These are phyloP conservation scores for Lepidochitona cinerea DNA, from an alignment of 2,888 invertebrate species.

Conservation along the genomic window DNA sequence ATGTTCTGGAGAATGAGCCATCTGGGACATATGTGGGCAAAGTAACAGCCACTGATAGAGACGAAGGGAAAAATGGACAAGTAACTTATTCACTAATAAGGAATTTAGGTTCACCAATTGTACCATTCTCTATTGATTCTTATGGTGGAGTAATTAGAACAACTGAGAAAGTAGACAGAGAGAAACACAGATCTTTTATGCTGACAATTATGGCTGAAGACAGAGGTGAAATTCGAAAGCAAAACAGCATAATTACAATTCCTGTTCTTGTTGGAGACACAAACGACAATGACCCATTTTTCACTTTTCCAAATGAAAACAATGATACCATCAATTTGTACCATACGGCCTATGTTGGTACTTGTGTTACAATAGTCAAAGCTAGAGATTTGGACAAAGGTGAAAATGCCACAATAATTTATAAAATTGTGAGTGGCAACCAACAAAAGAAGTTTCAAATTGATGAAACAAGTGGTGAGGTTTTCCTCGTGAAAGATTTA, in stretches of 20 bases:
- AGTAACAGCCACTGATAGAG: neutral
- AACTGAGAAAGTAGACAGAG: neutral
- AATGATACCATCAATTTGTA: neutral
- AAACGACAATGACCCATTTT: neutral
- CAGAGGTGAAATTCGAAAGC: neutral
- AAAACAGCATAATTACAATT: neutral
- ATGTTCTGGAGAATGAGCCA: neutral
- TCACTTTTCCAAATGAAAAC: neutral
- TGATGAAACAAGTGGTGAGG: neutral
- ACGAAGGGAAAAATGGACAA: neutral
- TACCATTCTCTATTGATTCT: neutral
- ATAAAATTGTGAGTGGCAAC: neutral
- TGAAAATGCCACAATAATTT: neutral
- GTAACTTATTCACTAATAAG: neutral
- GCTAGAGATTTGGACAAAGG: neutral
- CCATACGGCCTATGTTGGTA: neutral
- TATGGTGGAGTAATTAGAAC: neutral
- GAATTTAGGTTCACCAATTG: neutral
- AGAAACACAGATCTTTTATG: neutral
- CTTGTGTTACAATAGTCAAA: neutral
- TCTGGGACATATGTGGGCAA: neutral
- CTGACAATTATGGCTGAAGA: neutral
- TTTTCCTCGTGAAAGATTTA: neutral
- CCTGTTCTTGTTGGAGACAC: neutral
- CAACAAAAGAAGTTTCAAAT: neutral